Conservation (phyloP, 2,113 vertebrate genomes). For the Gobius niger region DNA sequence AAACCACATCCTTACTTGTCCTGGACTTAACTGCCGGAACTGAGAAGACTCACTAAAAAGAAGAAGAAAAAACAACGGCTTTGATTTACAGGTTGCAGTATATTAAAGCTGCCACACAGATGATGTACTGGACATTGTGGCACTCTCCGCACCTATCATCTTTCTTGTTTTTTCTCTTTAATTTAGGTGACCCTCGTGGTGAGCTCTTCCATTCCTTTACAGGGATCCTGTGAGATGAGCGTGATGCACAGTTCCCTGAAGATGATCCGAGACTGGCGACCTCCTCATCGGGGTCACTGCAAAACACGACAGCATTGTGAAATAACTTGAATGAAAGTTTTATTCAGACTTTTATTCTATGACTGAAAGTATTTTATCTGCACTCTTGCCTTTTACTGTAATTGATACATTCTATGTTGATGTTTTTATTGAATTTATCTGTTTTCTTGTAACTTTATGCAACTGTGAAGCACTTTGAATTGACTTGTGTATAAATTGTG, state of each 20-base stretch:
- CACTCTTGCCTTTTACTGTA: no score
- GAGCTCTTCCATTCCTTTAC: slow-evolving; percentile 97
- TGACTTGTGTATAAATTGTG: no score
- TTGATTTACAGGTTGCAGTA: not conserved
- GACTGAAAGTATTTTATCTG: no score
- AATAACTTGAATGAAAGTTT: not conserved
- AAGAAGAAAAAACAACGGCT: not conserved
- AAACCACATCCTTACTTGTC: slow-evolving; percentile 47
- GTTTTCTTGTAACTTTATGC: no score
- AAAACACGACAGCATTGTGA: not conserved
- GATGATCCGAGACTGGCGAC: slow-evolving; percentile 87
- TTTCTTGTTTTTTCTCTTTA: slow-evolving; percentile 88
- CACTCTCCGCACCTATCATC: slow-evolving; percentile 82
- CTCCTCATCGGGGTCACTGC: slow-evolving; percentile 95
- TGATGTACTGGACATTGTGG: not conserved
- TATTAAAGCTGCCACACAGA: not conserved
- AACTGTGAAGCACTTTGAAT: no score
- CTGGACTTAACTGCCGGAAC: slow-evolving; percentile 73
- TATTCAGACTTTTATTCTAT: not conserved
- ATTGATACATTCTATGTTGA: no score
- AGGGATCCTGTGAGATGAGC: slow-evolving; percentile 84
- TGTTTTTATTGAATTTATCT: no score
- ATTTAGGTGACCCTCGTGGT: slow-evolving; percentile 88
- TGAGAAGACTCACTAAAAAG: slow-evolving; percentile 77
- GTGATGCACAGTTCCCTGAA: slow-evolving; percentile 83